Base-by-base conservation (phyloP, 2,113 vertebrate species). In the Scatophagus argus region DNA sequence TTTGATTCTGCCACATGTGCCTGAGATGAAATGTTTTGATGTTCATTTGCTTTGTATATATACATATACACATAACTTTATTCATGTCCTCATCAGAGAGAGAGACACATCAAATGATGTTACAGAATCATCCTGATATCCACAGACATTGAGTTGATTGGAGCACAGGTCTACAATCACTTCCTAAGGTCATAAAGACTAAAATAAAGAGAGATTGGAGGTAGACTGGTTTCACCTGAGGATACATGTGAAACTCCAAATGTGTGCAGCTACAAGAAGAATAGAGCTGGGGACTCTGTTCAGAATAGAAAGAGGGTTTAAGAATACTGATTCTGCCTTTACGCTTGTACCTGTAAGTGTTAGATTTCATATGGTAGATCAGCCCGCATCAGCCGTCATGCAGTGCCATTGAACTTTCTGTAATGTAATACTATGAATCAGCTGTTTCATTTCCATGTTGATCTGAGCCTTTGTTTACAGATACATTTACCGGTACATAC, bases 1-100 rank as follows among this genome's bases (percentile, higher is more conserved):
- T 93, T 90, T 73, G 80, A 91, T 93, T 91, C 87, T 91, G 88
- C 94, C 93, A 88, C 92, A 92, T 62, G 89, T 94, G 94, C 90
- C 94, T 94, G 88, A 88, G 78, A 88, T 86, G 77, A 68, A 64
- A 80, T 54, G 25, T 69, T n/a, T 34, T 56, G 54, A 54, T 72
- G 86, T 86, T 77, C 29, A 29, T 68, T 77, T 84, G 49, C 66
- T 84, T 25, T 85, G 79, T 84, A 83, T 58, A 82, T 67, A 38
- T 66, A 47, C 81, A 63, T 85, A 77, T 59, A 67, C 58, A 81
- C 61, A 77, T 62, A 36, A 77, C 27, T 46, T 5, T 62, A 46
- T 67, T 61, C 49, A 61, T 54, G 39, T 58, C 58, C 38, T 54
- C 23, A 3, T 75, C 13, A 34, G 39, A 63, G 72, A 75, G 52